These are phyloP conservation scores for Synchiropus splendidus DNA, from an alignment of 2,113 vertebrate genomes.

Conservation along the genomic window DNA sequence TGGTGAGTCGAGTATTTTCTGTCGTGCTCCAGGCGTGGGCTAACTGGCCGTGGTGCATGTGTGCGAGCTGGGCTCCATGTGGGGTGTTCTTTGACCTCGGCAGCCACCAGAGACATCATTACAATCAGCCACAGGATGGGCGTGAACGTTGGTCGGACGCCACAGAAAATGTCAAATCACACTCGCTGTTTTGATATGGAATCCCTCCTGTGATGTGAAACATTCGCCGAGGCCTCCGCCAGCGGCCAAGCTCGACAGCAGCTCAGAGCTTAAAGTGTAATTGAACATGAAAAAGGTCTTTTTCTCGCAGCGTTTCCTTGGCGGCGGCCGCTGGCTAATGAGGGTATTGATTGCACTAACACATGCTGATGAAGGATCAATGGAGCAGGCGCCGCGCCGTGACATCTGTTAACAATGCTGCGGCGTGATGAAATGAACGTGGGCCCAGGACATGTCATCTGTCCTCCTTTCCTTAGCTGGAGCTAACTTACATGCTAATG, in stretches of 20 bases:
- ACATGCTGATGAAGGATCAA: constrained; percentile 58
- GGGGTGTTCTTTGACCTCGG: constrained; percentile 3
- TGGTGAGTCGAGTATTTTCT: no score
- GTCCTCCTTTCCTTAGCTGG: constrained; percentile 13
- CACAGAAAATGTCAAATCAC: constrained; percentile 23
- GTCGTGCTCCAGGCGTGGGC: no score
- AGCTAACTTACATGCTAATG: constrained; percentile 26
- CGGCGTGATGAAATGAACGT: constrained; percentile 52
- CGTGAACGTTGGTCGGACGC: constrained; percentile 1
- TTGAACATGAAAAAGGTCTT: constrained; percentile 40
- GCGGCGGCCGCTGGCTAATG: constrained; percentile 43
- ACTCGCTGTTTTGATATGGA: constrained; percentile 14
- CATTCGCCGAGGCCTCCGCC: constrained; percentile 12
- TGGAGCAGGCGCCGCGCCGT: constrained; percentile 24
- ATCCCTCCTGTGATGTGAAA: constrained; percentile 20
- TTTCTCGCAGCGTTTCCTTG: constrained; percentile 32
- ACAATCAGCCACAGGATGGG: constrained; percentile 34
- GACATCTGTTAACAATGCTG: constrained; percentile 67
- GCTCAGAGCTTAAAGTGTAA: constrained; percentile 22
- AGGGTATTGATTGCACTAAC: constrained; percentile 53
- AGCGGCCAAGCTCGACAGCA: constrained; percentile 25
- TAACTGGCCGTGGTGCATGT: no score
- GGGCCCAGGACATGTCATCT: constrained; percentile 45
- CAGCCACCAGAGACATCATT: constrained; percentile 27
- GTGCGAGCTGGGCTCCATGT: no score